These are phyloP conservation scores for Papilio machaon DNA, from an alignment of 1,140 invertebrate genomes.

Conservation along the genomic window DNA sequence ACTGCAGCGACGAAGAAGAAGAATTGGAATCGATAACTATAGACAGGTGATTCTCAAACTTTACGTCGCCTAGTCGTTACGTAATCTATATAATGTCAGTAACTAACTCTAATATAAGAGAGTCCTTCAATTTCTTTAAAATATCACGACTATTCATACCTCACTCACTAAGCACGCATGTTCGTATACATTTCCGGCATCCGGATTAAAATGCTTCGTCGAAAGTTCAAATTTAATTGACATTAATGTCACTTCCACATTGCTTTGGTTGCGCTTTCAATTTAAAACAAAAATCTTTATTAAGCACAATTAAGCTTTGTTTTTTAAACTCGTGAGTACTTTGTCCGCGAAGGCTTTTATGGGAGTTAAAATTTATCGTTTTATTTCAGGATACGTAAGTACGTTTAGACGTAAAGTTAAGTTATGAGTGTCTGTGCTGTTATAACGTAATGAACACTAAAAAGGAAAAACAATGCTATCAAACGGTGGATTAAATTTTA, in stretches of 20 bases:
- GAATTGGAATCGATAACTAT: too few relatives aligned
- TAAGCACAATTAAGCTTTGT: neutral
- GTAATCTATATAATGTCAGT: too few relatives aligned
- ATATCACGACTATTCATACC: constrained; percentile 16
- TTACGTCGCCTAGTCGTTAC: too few relatives aligned
- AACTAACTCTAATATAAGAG: neutral
- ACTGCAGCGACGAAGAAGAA: too few relatives aligned
- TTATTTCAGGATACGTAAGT: neutral
- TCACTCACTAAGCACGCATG: neutral
- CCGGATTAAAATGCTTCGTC: constrained; percentile 23
- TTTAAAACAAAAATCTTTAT: constrained; percentile 21
- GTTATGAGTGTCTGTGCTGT: too few relatives aligned
- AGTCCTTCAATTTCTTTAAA: constrained; percentile 14
- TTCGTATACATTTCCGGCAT: constrained; percentile 21
- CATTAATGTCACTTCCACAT: constrained; percentile 38
- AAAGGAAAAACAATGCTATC: too few relatives aligned
- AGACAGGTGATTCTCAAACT: too few relatives aligned
- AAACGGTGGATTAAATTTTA: too few relatives aligned
- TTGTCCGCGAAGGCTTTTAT: neutral
- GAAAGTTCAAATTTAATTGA: constrained; percentile 36
- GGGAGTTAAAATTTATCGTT: neutral
- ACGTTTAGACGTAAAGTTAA: too few relatives aligned
- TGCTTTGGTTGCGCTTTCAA: constrained; percentile 7
- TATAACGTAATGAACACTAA: too few relatives aligned
- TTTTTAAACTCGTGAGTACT: neutral